phyloP scores from a whole-genome alignment of 2,888 invertebrate species.

The Ariolimax columbianus region DNA sequence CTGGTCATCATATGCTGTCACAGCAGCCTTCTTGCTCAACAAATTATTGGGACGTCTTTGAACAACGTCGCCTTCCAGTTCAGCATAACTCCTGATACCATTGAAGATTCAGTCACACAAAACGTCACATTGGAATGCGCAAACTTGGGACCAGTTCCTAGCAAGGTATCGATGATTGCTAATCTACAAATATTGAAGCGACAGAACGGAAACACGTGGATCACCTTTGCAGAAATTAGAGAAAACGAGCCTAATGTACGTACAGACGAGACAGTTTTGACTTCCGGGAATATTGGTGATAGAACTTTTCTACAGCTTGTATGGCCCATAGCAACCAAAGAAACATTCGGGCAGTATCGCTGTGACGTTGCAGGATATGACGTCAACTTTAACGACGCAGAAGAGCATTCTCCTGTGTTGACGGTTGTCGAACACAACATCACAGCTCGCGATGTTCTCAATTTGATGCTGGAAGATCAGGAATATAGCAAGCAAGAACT shows the following conservation, averaged over 20 bases:
- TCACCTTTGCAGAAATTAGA: background rate
- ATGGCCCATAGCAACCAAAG: background rate
- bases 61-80: constrained; percentile 1
- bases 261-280: background rate
- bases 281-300: background rate
- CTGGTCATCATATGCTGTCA: no score
- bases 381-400: background rate
- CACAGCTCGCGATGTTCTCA: constrained; percentile 17
- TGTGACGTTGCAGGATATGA: constrained; percentile 28
- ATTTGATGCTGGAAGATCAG: background rate
- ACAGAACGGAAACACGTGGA: background rate
- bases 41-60: no score
- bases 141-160: background rate
- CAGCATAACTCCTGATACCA: background rate
- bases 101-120: background rate
- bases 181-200: background rate
- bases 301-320: background rate
- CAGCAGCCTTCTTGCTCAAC: no score
- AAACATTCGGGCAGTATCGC: constrained; percentile 16
- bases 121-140: constrained; percentile 14
- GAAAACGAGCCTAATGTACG: background rate
- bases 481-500: background rate
- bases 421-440: background rate
- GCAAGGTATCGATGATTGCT: background rate
- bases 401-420: background rate